phyloP scores from a whole-genome alignment of 2,888 invertebrate genomes.

The Keiferia lycopersicella region DNA sequence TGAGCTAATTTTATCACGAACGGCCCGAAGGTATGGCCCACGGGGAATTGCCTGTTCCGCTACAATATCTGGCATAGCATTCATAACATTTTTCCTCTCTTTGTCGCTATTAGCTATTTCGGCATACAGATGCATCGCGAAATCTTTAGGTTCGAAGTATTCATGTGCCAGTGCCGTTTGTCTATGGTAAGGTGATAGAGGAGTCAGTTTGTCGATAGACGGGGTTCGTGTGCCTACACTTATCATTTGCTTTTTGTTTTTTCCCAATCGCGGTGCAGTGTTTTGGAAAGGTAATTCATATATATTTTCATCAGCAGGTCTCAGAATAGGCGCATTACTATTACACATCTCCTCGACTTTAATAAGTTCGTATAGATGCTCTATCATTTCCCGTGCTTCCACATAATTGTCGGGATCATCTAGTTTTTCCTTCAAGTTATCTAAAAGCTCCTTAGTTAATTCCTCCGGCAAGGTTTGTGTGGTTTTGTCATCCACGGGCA shows the following conservation, averaged over 20 bases:
- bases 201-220: constrained; percentile 80
- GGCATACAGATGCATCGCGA: constrained; percentile 82
- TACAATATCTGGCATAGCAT: constrained; percentile 71
- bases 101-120: constrained; percentile 79
- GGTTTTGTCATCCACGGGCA: constrained; percentile 81
- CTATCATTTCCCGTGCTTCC: constrained; percentile 89
- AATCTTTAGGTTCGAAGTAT: constrained; percentile 78
- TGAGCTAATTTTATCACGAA: constrained; percentile 79
- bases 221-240: constrained; percentile 82
- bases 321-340: constrained; percentile 56
- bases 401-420: constrained; percentile 87
- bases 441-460: constrained; percentile 86
- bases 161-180: constrained; percentile 71
- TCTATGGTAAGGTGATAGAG: constrained; percentile 71
- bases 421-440: constrained; percentile 84
- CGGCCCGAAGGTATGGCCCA: constrained; percentile 82
- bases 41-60: constrained; percentile 68
- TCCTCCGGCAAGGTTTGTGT: constrained; percentile 89
- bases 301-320: constrained; percentile 77
- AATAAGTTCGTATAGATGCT: constrained; percentile 87
- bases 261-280: constrained; percentile 62
- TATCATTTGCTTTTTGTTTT: constrained; percentile 69
- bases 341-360: constrained; percentile 86
- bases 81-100: constrained; percentile 55
- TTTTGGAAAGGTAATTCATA: constrained; percentile 83